Conservation (phyloP, 2,888 invertebrate species). For the Octodonta nipae region DNA sequence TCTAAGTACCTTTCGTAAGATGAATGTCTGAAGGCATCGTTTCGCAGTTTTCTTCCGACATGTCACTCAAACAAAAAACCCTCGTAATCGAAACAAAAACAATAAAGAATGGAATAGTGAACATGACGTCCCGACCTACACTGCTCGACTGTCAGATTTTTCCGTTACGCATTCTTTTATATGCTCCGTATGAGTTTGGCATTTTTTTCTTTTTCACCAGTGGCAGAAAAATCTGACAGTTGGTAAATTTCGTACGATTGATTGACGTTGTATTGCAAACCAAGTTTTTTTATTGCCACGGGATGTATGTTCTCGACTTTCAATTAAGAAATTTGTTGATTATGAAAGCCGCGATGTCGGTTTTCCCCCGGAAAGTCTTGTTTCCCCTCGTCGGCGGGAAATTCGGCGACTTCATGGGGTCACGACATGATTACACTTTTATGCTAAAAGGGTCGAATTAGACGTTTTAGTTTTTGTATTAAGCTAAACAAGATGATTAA, state of each 20-base stretch:
- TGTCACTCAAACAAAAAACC: conserved; percentile 23
- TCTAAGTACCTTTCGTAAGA: conserved; percentile 75
- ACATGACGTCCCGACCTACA: conserved; percentile 13
- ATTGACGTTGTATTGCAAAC: background rate
- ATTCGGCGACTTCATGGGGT: conserved; percentile 8
- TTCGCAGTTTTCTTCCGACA: conserved; percentile 65
- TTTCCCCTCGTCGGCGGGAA: too few species aligned
- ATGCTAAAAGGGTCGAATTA: too few species aligned
- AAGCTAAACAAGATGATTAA: too few species aligned
- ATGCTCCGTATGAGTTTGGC: conserved; percentile 4
- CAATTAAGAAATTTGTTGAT: too few species aligned
- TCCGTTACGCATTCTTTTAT: conserved; percentile 12
- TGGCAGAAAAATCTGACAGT: background rate
- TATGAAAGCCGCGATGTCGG: too few species aligned
- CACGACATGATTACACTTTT: conserved; percentile 20
- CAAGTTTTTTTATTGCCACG: too few species aligned
- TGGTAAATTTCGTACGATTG: background rate
- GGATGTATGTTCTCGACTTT: too few species aligned
- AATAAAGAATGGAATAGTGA: conserved; percentile 17
- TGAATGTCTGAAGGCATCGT: conserved; percentile 76
- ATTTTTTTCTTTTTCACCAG: background rate
- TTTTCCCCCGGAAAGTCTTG: too few species aligned
- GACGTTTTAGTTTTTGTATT: too few species aligned
- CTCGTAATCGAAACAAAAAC: conserved; percentile 17
- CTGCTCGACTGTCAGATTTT: conserved; percentile 10